Evolutionary conservation across 2,797 vertebrate genomes (phyloP), one percentile per base, ranked within the genome.

Genomic region (Pampus argenteus): DNA sequence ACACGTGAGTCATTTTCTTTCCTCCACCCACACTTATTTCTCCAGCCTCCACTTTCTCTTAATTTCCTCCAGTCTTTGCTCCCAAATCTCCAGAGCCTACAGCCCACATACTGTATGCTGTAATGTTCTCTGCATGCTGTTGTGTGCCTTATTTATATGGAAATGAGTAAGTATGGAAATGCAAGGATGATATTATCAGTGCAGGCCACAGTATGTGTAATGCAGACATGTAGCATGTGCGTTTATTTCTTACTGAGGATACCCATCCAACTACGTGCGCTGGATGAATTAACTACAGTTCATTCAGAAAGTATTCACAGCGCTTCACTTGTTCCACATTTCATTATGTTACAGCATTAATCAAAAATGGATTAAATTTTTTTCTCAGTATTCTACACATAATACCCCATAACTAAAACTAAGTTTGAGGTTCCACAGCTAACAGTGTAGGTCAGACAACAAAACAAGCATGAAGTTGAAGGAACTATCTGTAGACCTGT

Each of bases 91-190:
- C 5, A 28, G 34, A 71, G 23, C 22, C 15, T 45, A 62, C n/a
- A 66, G 38, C 47, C 51, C 10, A 55, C 64, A 49, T 49, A 36
- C 9, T 8, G 34, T 57, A 9, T 22, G 62, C 51, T 47, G 18
- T 20, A 25, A 31, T 48, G 9, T 52, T 25, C 31, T 36, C 20
- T 56, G 20, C 6, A 48, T 36, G 11, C 38, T 60, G 22, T 61
- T 14, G 7, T 51, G 22, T 20, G 38, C 5, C 51, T 59, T 48
- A 80, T 87, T 64, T 74, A 73, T 61, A 76, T 80, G 66, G 25
- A 79, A 82, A 85, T 82, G 2, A 68, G 22, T 36, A 13, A 2
- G 15, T n/a, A 38, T 59, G n/a, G 22, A 49, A 52, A 13, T 60
- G 47, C n/a, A 14, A 34, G 58, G 1, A 44, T 31, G 26, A 45